Conservation (phyloP, 1,140 invertebrate species). For the Carposina sasakii region DNA sequence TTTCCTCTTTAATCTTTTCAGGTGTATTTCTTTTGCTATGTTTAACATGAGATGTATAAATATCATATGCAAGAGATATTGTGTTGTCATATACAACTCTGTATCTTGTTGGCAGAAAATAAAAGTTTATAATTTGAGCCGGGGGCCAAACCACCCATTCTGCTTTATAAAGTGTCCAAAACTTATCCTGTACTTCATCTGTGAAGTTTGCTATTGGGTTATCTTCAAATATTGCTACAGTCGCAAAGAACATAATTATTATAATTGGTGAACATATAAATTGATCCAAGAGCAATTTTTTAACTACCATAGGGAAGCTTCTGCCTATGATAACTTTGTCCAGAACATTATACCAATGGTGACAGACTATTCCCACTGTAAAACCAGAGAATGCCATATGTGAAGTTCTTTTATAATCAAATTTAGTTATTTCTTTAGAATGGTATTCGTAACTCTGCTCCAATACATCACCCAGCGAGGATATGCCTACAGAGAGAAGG, state of each 20-base stretch:
- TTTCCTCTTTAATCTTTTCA: background rate
- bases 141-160: slow-evolving; percentile 88
- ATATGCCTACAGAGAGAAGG: slow-evolving; percentile 81
- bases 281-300: slow-evolving; percentile 91
- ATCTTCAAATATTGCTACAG: slow-evolving; percentile 81
- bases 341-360: slow-evolving; percentile 80
- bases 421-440: slow-evolving; percentile 73
- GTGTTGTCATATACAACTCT: slow-evolving; percentile 91
- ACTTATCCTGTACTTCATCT: slow-evolving; percentile 82
- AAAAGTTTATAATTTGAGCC: slow-evolving; percentile 84
- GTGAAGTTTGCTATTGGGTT: slow-evolving; percentile 75
- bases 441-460: slow-evolving; percentile 88
- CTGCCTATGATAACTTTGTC: slow-evolving; percentile 80
- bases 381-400: slow-evolving; percentile 86
- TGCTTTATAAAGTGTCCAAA: slow-evolving; percentile 82
- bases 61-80: slow-evolving; percentile 90
- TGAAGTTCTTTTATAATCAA: slow-evolving; percentile 77
- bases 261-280: slow-evolving; percentile 87
- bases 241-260: slow-evolving; percentile 85
- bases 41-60: slow-evolving; percentile 91
- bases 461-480: slow-evolving; percentile 83
- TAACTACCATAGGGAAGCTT: slow-evolving; percentile 78
- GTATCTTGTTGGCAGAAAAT: slow-evolving; percentile 84
- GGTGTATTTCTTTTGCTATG: too few relatives aligned
- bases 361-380: slow-evolving; percentile 84